Evolutionary conservation across 53 echinoderm and acorn worm species (phyloP).

Genomic region (Mesocentrotus franciscanus): DNA sequence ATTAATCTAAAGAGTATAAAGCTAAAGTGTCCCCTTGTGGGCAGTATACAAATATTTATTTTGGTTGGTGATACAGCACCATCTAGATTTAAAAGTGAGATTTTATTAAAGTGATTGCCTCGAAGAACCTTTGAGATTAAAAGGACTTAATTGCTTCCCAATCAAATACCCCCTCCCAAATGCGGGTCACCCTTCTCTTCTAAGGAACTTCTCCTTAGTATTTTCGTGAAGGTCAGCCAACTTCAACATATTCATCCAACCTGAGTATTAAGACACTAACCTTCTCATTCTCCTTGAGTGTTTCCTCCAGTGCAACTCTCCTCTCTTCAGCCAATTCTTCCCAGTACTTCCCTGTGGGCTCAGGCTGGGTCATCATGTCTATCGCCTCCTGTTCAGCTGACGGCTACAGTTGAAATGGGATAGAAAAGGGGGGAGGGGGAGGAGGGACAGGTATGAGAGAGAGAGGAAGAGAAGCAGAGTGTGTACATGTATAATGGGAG

Average conservation of each 20-base stretch:
- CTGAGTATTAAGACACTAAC: conserved; percentile 21
- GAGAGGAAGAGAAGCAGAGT: neutral
- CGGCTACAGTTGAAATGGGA: neutral
- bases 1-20: too few relatives aligned
- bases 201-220: neutral
- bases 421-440: too few relatives aligned
- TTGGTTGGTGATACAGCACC: too few relatives aligned
- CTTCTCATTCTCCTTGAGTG: conserved; percentile 91
- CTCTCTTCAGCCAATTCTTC: conserved; percentile 92
- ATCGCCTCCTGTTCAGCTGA: conserved; percentile 30
- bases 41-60: too few relatives aligned
- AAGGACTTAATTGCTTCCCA: too few relatives aligned
- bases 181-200: too few relatives aligned
- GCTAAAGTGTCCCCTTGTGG: too few relatives aligned
- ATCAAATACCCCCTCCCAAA: too few relatives aligned
- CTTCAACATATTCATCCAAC: neutral
- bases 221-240: neutral
- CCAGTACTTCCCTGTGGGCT: conserved; percentile 87
- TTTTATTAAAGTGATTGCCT: too few relatives aligned
- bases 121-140: too few relatives aligned
- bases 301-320: conserved; percentile 83
- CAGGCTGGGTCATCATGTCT: conserved; percentile 44
- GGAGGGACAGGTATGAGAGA: neutral
- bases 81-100: too few relatives aligned
- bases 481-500: too few relatives aligned